phyloP scores from a whole-genome alignment of 2,888 invertebrate genomes.

The Spodoptera littoralis region DNA sequence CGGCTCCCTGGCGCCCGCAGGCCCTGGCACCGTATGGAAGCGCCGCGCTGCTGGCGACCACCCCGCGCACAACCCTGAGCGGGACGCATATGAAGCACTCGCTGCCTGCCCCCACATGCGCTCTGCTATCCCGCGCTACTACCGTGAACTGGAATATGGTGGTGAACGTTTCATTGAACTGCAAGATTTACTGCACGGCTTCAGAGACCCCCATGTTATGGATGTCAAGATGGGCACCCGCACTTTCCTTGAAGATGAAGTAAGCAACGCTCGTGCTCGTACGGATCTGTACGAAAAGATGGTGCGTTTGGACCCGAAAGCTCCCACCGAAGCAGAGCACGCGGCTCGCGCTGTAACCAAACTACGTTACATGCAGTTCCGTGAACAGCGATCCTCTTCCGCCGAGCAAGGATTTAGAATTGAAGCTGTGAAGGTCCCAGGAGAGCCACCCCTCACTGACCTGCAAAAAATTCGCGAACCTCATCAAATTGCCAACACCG shows the following conservation, averaged over 20 bases:
- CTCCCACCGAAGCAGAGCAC: slow-evolving; percentile 96
- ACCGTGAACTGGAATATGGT: slow-evolving; percentile 93
- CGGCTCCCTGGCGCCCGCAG: slow-evolving; percentile 97
- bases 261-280: slow-evolving; percentile 94
- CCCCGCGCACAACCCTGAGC: slow-evolving; percentile 92
- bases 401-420: slow-evolving; percentile 98
- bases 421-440: slow-evolving; percentile 97
- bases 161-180: slow-evolving; percentile 97
- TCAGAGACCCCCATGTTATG: slow-evolving; percentile 97
- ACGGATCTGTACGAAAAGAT: slow-evolving; percentile 98
- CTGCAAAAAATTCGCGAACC: slow-evolving; percentile 95
- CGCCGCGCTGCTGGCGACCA: slow-evolving; percentile 93
- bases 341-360: slow-evolving; percentile 96
- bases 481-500: slow-evolving; percentile 92
- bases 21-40: slow-evolving; percentile 98
- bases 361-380: slow-evolving; percentile 98
- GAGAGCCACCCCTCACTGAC: slow-evolving; percentile 95
- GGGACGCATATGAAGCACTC: slow-evolving; percentile 93
- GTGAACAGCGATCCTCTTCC: slow-evolving; percentile 97
- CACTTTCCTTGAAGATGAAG: slow-evolving; percentile 98
- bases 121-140: slow-evolving; percentile 94
- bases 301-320: slow-evolving; percentile 96
- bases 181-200: slow-evolving; percentile 97
- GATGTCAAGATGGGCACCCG: slow-evolving; percentile 99
- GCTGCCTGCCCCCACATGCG: slow-evolving; percentile 92